Evolutionary conservation across 2,888 invertebrate species (phyloP), one percentile per base, ranked within the genome.

Genomic region (Plutella xylostella): DNA sequence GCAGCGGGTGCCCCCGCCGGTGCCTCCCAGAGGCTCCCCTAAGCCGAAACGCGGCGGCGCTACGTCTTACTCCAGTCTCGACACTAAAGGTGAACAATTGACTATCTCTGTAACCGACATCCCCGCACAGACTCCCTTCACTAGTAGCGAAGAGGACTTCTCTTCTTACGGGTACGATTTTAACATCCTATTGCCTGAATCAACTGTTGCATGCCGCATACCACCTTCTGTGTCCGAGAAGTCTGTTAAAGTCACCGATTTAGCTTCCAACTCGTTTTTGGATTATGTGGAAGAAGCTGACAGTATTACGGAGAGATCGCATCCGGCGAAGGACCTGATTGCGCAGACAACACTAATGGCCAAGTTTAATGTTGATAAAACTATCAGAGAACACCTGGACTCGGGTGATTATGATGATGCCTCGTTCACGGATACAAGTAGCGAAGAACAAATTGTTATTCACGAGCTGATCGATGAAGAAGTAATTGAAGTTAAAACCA

Each of bases 1-100:
- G 73, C 87, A 90, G 57, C 91, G 92, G 72, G 89, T 94, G 33
- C 94, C 94, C 34, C 95, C 95, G 45, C 95, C 95, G 18, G 94
- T 95, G 43, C 94, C 94, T 45, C 94, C 94, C 3, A 85, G 94
- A 59, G 93, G 93, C 46, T 91, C 92, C 20, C 92, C 91, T 35
- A 90, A 90, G 69, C 74, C 84, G 47, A 88, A 87, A 71, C 78
- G 87, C 30, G 85, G 85, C 34, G 80, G 72, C 46, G 41, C 40
- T 21, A 59, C 67, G 49, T 74, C 80, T 7, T 78, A 74, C 55
- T 58, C 77, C 45, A 68, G 68, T 57, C 54, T 77, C 55, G 82
- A 82, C 42, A 70, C 65, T 4, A 83, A 83, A 85, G 84, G 84
- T 84, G 84, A 84, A 48, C 61, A 62, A 58, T 61, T 79, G 61